Evolutionary conservation across 2,888 invertebrate genomes (phyloP).

Genomic region (Maniola hyperantus): DNA sequence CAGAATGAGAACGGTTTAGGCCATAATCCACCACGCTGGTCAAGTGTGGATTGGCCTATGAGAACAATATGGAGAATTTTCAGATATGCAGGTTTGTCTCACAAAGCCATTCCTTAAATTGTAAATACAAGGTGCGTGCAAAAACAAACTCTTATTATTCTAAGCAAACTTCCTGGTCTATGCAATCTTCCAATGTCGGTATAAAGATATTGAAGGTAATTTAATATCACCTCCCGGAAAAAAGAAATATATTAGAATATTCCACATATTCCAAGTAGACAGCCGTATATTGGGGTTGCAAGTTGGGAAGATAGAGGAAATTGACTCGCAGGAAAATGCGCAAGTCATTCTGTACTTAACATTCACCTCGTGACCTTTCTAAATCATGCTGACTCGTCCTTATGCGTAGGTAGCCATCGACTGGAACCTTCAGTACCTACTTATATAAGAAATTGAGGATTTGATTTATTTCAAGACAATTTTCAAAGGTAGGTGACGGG

Average conservation of each 20-base stretch:
- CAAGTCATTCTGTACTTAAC: conserved; percentile 30
- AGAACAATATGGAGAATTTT: too few relatives aligned
- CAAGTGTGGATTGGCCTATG: too few relatives aligned
- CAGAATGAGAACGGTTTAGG: too few relatives aligned
- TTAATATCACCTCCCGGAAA: conserved; percentile 22
- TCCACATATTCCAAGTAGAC: conserved; percentile 24
- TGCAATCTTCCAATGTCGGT: conserved; percentile 16
- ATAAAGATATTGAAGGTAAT: conserved; percentile 20
- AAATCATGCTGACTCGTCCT: conserved; percentile 28
- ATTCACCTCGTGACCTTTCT: conserved; percentile 26
- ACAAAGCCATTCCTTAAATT: too few relatives aligned
- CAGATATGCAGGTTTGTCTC: too few relatives aligned
- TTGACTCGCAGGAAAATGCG: conserved; percentile 33
- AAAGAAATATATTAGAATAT: conserved; percentile 27
- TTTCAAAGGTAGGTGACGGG: neutral
- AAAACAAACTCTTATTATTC: conserved; percentile 6
- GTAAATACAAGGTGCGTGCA: neutral
- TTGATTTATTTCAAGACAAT: neutral
- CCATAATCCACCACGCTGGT: too few relatives aligned
- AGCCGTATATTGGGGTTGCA: conserved; percentile 31
- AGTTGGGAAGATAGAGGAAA: conserved; percentile 34
- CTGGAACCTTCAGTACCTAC: conserved; percentile 4
- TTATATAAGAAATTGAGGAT: conserved; percentile 2
- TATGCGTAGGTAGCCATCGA: neutral
- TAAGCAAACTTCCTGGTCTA: neutral